Evolutionary conservation across 2,113 vertebrate species (phyloP), one percentile per base, ranked within the genome.

Genomic region (Peromyscus maniculatus): DNA sequence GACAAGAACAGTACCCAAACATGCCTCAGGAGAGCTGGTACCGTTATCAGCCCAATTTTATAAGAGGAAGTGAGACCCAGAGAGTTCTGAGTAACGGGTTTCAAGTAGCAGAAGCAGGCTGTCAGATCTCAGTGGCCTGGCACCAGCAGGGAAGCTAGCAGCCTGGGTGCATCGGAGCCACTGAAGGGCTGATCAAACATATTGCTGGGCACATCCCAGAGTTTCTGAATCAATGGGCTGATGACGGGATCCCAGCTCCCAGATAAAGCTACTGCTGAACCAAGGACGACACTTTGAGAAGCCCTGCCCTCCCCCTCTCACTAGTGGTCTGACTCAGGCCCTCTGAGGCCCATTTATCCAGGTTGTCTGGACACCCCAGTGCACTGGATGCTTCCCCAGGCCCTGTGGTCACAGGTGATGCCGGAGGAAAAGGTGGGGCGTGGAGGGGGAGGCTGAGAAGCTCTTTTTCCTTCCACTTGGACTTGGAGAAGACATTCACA

Each of bases 21-120:
- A 49, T 67, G 19, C 7, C 62, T 87, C 8, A 26, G 26, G 57
- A 64, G 52, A 24, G 5, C 62, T 43, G 16, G 26, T 72, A 64
- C 26, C 36, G 39, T 69, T 78, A 90, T 82, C 13, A 71, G 64
- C 62, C 31, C 49, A 19, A 39, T 33, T 57, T 69, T 33, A 64
- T 7, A 66, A 59, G 36, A n/a, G 59, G 92, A 31, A 92, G 62
- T 33, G 52, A 96, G 62, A 69, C 64, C 31, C 17, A 52, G 77
- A 69, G 71, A 93, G 43, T 66, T 75, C 87, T 93, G 97, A 90
- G 87, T 26, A 78, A 77, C 5, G 92, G 31, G 13, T 24, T 26
- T 66, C 75, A 89, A 94, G 83, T 64, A 57, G 66, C 75, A 78
- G 87, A 92, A 72, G 31, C n/a, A 82, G 46, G 72, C 43, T 57